Conservation (phyloP, 2,888 invertebrate species). For the Lypha dubia region DNA sequence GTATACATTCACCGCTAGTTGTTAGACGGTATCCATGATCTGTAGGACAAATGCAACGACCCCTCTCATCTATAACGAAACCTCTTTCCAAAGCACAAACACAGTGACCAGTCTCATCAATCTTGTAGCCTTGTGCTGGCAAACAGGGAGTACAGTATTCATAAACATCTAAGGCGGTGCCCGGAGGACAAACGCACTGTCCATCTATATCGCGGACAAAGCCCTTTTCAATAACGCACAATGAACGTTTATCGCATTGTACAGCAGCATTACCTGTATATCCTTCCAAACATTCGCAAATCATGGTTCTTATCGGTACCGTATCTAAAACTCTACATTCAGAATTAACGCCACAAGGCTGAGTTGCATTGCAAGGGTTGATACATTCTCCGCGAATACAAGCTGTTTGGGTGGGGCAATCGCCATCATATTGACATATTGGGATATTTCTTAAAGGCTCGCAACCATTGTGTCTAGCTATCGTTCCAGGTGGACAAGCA, state of each 20-base stretch:
- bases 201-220: constrained; percentile 86
- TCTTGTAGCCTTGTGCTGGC: constrained; percentile 88
- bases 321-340: constrained; percentile 92
- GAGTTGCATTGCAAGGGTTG: constrained; percentile 91
- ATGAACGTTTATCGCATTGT: constrained; percentile 90
- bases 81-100: constrained; percentile 92
- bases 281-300: constrained; percentile 93
- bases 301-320: constrained; percentile 92
- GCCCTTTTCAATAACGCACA: constrained; percentile 88
- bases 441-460: constrained; percentile 84
- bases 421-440: constrained; percentile 90
- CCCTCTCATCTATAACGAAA: constrained; percentile 89
- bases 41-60: constrained; percentile 90
- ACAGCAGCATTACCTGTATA: constrained; percentile 94
- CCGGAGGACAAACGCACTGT: constrained; percentile 90
- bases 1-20: constrained; percentile 86
- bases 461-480: constrained; percentile 87
- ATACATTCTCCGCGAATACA: constrained; percentile 92
- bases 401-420: constrained; percentile 92
- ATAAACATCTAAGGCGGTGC: constrained; percentile 89
- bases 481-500: constrained; percentile 90
- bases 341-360: constrained; percentile 92
- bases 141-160: constrained; percentile 91
- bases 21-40: constrained; percentile 88
- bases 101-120: constrained; percentile 91